phyloP scores from a whole-genome alignment of 2,113 vertebrate species.

The Progne subis region DNA sequence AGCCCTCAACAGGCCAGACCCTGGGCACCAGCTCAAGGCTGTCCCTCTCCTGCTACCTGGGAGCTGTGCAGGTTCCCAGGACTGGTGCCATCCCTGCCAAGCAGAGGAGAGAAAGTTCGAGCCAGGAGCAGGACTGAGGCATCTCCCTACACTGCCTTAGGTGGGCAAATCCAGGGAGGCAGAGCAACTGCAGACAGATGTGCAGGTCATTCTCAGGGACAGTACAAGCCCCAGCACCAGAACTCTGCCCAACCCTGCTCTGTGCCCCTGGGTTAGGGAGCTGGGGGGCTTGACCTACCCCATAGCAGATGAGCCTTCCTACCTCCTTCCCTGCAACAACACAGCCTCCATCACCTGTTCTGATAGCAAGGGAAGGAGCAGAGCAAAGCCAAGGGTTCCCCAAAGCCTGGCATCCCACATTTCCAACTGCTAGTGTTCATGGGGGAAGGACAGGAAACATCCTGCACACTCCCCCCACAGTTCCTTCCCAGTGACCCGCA shows the following conservation, averaged over 20 bases:
- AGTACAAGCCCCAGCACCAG: background rate
- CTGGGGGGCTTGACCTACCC: background rate
- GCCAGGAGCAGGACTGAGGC: background rate
- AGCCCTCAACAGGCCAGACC: rapidly evolving
- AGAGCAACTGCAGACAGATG: background rate
- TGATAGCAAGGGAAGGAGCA: background rate
- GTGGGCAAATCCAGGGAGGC: background rate
- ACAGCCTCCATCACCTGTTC: background rate
- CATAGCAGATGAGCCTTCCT: background rate
- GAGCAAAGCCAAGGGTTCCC: background rate
- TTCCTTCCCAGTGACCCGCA: background rate
- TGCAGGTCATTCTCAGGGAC: background rate
- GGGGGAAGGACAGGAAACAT: background rate
- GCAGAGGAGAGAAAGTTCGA: background rate
- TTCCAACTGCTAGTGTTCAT: background rate
- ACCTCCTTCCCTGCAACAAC: background rate
- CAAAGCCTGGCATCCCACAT: background rate
- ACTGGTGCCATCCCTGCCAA: background rate
- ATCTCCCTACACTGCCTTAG: background rate
- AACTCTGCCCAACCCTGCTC: background rate
- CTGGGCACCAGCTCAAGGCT: background rate
- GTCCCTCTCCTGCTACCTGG: background rate
- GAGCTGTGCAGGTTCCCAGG: background rate
- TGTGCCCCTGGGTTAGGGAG: background rate
- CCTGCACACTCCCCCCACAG: rapidly evolving